A percentile compares a stretch with the other conserved stretches of the same genome.
These are phyloP conservation scores for Heliothis subflexa DNA, from an alignment of 1,140 invertebrate genomes.

Conservation along the genomic window DNA sequence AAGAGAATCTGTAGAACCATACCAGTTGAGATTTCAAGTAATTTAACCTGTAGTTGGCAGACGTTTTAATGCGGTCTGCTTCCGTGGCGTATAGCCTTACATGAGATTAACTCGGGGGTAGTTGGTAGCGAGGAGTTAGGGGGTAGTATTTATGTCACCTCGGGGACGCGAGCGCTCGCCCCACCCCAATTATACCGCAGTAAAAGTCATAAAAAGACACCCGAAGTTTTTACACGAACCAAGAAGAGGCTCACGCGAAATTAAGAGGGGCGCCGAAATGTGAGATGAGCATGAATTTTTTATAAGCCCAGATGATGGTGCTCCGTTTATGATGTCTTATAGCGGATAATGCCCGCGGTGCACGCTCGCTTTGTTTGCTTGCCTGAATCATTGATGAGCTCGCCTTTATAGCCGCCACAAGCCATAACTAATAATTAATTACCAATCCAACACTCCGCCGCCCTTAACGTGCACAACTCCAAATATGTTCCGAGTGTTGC, in stretches of 20 bases:
- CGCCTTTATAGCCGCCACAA: constrained; percentile 74
- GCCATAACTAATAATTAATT: constrained; percentile 82
- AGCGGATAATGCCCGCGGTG: constrained; percentile 78
- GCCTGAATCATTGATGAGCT: constrained; percentile 81
- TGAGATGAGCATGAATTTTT: constrained; percentile 86
- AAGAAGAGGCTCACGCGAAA: constrained; percentile 84
- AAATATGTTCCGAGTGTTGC: constrained; percentile 44
- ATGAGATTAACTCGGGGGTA: constrained; percentile 81
- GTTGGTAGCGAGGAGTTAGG: constrained; percentile 70
- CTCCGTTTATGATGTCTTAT: constrained; percentile 85
- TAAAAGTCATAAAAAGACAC: constrained; percentile 86
- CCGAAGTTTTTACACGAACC: constrained; percentile 86
- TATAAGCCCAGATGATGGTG: constrained; percentile 85
- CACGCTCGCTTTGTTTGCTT: constrained; percentile 76
- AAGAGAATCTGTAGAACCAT: background rate
- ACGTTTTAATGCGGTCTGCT: constrained; percentile 73
- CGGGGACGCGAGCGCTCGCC: constrained; percentile 81
- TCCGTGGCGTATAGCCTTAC: constrained; percentile 78
- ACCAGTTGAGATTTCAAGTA: constrained; percentile 32
- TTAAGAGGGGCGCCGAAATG: constrained; percentile 86
- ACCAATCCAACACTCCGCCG: constrained; percentile 56
- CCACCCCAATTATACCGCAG: constrained; percentile 86
- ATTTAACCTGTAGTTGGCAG: constrained; percentile 63
- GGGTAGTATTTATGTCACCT: constrained; percentile 85
- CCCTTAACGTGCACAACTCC: constrained; percentile 51